A percentile compares a stretch with the other conserved stretches of the same genome.
Evolutionary conservation across 2,888 invertebrate species (phyloP).

Genomic region (Galerucella nymphaeae): DNA sequence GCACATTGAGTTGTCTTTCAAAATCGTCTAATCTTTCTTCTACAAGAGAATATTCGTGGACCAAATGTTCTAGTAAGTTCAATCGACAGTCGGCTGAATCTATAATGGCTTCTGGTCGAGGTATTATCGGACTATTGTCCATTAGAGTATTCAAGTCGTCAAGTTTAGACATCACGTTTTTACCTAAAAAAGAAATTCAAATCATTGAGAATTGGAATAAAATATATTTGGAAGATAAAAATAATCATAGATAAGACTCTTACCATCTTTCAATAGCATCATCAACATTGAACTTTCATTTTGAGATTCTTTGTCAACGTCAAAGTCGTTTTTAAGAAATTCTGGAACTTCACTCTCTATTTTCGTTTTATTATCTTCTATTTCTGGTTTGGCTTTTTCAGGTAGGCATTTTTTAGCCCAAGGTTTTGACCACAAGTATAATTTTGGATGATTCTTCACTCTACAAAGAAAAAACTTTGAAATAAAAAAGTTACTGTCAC

Average conservation of each 20-base stretch:
- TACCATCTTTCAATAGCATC: constrained; percentile 56
- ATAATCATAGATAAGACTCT: constrained; percentile 26
- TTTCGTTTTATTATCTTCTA: constrained; percentile 47
- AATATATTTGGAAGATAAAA: too few relatives aligned
- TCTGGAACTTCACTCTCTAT: constrained; percentile 46
- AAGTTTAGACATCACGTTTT: constrained; percentile 45
- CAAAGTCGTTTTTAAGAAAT: constrained; percentile 48
- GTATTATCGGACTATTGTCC: constrained; percentile 65
- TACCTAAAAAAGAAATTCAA: constrained; percentile 10
- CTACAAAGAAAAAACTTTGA: constrained; percentile 60
- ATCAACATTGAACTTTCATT: constrained; percentile 57
- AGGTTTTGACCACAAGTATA: constrained; percentile 87
- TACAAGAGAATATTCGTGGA: constrained; percentile 78
- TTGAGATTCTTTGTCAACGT: constrained; percentile 44
- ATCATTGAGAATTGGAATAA: neutral
- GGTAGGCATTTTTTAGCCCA: constrained; percentile 74
- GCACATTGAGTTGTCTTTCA: constrained; percentile 80
- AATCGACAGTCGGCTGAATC: constrained; percentile 82
- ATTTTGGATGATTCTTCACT: constrained; percentile 84
- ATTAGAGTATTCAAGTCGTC: constrained; percentile 56
- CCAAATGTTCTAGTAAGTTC: constrained; percentile 81
- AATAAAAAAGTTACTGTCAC: too few relatives aligned
- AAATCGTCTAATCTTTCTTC: constrained; percentile 79
- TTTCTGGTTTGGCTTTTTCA: constrained; percentile 52
- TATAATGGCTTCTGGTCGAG: constrained; percentile 85